Base-by-base conservation (phyloP, 2,888 invertebrate species). In the Chymomyza amoena region DNA sequence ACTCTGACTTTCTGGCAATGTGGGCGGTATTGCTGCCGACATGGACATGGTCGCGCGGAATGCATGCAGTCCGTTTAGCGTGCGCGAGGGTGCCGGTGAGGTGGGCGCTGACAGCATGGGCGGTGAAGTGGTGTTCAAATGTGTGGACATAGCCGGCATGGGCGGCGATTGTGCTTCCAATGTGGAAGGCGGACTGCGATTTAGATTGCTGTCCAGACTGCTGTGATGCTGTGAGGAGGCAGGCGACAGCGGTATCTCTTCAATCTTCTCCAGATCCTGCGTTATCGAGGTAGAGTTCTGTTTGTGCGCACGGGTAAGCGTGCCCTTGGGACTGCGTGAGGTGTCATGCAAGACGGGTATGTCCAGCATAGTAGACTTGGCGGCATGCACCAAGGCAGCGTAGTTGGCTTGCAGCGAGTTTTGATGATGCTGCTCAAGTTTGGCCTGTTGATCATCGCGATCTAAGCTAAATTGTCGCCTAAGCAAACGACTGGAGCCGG, bases 391-490 rank as follows among this genome's bases (percentile, higher is more conserved):
- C 54, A 86, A 56, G 0, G 84, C 76, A 0, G 83, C 70, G 60
- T 84, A 82, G 61, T 88, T 77, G 64, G 84, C 79, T 69, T 89
- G 89, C 66, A 90, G 76, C 15, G 88, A 88, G 62, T 70, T 79
- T 66, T 84, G 86, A 62, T 88, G 88, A 57, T 84, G 89, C n/a
- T 85, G 83, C 66, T 90, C 90, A 36, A 77, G 68, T 61, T 84
- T 88, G 13, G 79, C 70, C 45, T 87, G 89, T 79, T 93, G 91
- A 81, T 95, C 95, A 20, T 94, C 93, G 25, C 95, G 93, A 89
- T 95, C 95, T 67, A 95, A 91, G 88, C 95, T 95, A 84, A 95
- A 95, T 90, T 95, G 95, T 57, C 95, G 92, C 66, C 94, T 92
- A 57, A 95, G 91, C 75, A 94, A 91, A 16, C 93, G 92, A 74